A percentile compares a stretch with the other conserved stretches of the same genome.
Evolutionary conservation across 2,888 invertebrate genomes (phyloP).

Genomic region (Palloptera scutellata): DNA sequence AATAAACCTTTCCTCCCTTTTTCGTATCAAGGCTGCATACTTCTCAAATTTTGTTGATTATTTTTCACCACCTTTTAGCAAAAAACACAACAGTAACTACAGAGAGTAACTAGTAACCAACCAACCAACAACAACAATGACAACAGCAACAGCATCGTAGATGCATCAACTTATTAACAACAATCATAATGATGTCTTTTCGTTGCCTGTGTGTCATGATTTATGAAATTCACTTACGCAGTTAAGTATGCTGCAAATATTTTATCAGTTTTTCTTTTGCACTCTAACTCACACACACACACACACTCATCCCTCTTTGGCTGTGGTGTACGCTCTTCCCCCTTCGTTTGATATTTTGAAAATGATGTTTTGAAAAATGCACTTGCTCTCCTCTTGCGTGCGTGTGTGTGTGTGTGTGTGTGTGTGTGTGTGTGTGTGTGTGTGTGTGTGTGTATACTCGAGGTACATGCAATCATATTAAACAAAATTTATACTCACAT

Average conservation of each 20-base stretch:
- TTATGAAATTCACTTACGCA: conserved; percentile 46
- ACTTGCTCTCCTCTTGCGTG: conserved; percentile 1
- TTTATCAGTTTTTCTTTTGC: conserved; percentile 30
- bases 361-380: not conserved
- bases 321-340: conserved; percentile 5
- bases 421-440: too few relatives aligned
- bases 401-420: too few relatives aligned
- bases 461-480: conserved; percentile 54
- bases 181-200: conserved; percentile 43
- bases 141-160: not conserved
- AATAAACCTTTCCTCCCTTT: too few relatives aligned
- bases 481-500: conserved; percentile 51
- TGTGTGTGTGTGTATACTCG: too few relatives aligned
- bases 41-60: conserved; percentile 12
- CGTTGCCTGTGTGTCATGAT: conserved; percentile 44
- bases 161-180: conserved; percentile 34
- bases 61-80: conserved; percentile 37
- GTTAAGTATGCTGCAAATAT: conserved; percentile 56
- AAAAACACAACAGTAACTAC: conserved; percentile 11
- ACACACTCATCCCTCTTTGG: conserved; percentile 1
- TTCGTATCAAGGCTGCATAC: not conserved
- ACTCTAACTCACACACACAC: not conserved
- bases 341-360: conserved; percentile 3
- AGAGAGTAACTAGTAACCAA: conserved; percentile 3
- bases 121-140: conserved; percentile 16